phyloP scores from a whole-genome alignment of 2,113 vertebrate genomes.

The Podarcis raffonei region DNA sequence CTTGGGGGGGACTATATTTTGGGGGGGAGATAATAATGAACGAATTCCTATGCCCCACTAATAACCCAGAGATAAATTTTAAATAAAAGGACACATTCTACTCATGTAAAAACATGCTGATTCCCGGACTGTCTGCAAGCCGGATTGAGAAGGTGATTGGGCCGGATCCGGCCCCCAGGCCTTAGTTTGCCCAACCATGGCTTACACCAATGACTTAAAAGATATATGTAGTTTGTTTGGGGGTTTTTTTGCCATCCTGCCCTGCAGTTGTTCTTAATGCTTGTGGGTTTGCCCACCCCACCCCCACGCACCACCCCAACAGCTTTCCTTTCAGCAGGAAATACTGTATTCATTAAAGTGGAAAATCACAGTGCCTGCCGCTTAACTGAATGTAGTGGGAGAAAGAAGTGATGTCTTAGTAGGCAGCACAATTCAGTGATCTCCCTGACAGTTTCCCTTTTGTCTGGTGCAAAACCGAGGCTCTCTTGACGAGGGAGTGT shows the following conservation, averaged over 20 bases:
- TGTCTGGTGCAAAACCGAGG: conserved; percentile 30
- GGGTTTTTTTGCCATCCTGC: neutral
- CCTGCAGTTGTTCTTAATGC: neutral
- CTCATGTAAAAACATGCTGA: no score
- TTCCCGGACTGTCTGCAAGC: no score
- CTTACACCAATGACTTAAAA: neutral
- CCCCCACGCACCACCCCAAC: no score
- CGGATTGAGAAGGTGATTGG: no score
- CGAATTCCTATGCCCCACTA: no score
- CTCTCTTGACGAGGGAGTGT: conserved; percentile 48
- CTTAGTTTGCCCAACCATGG: no score
- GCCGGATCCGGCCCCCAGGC: no score
- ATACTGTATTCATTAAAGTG: conserved; percentile 36
- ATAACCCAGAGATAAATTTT: no score
- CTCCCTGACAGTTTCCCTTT: conserved; percentile 45
- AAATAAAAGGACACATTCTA: no score
- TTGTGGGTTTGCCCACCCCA: neutral
- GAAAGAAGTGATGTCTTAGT: conserved; percentile 17
- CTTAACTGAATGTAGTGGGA: conserved; percentile 38
- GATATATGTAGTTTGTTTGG: neutral
- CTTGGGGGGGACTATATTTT: no score
- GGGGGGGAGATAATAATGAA: no score
- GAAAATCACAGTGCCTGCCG: conserved; percentile 38
- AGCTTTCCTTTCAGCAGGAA: neutral
- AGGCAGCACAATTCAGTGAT: conserved; percentile 31